Evolutionary conservation across 2,113 vertebrate genomes (phyloP).

Genomic region (Vimba vimba): DNA sequence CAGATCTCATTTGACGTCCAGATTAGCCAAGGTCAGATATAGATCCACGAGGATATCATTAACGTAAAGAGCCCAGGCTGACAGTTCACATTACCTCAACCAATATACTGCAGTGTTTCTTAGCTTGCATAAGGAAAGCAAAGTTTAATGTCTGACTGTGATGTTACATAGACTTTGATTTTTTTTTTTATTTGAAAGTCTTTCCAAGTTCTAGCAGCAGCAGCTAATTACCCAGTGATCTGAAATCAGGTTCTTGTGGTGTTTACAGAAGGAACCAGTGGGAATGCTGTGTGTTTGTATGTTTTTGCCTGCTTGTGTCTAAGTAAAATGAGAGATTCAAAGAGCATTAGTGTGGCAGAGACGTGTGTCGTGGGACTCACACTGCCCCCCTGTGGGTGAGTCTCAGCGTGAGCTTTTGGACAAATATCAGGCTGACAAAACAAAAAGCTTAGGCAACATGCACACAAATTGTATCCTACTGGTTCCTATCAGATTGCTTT

Average conservation of each 20-base stretch:
- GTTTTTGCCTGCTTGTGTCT: not conserved
- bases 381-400: constrained; percentile 52
- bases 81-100: constrained; percentile 13
- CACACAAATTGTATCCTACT: constrained; percentile 26
- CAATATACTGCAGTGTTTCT: constrained; percentile 5
- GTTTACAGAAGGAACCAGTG: constrained; percentile 28
- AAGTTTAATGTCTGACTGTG: not conserved
- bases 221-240: not conserved
- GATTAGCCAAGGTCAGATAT: constrained; percentile 31
- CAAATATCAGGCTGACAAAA: constrained; percentile 46
- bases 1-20: constrained; percentile 38
- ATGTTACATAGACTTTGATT: constrained; percentile 1
- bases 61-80: not conserved
- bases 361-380: not conserved
- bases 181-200: not conserved
- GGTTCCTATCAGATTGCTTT: constrained; percentile 15
- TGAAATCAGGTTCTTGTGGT: constrained; percentile 16
- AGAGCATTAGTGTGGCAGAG: not conserved
- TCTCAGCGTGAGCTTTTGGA: constrained; percentile 31
- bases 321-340: constrained; percentile 4
- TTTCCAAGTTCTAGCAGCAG: not conserved
- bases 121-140: constrained; percentile 10
- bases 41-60: constrained; percentile 1
- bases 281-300: not conserved
- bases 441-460: not conserved